phyloP scores from a whole-genome alignment of 1,140 invertebrate genomes.

The Diorhabda elongata region DNA sequence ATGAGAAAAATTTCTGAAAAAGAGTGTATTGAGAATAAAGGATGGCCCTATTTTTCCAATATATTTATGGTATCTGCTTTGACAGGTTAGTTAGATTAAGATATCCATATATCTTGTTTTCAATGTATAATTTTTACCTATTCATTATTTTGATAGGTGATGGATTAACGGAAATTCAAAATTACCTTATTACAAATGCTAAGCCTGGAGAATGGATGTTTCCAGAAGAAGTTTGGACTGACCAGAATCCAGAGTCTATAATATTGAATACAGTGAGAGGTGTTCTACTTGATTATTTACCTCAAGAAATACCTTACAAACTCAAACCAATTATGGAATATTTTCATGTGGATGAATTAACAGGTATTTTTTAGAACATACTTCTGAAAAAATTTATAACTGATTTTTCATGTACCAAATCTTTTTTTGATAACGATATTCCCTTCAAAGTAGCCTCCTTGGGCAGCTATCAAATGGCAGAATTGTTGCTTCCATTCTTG shows the following conservation, averaged over 20 bases:
- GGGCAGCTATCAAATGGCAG: no score
- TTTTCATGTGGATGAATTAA: slow-evolving; percentile 54
- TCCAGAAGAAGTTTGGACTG: slow-evolving; percentile 61
- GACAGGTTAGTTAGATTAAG: slow-evolving; percentile 47
- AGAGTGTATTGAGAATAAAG: slow-evolving; percentile 38
- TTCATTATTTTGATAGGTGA: slow-evolving; percentile 27
- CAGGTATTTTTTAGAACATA: background rate
- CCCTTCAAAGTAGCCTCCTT: no score
- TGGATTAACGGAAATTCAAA: slow-evolving; percentile 51
- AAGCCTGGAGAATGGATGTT: slow-evolving; percentile 64
- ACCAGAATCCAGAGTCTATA: slow-evolving; percentile 64
- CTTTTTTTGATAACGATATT: no score
- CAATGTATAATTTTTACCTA: no score
- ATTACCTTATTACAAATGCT: slow-evolving; percentile 66
- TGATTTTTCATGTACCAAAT: no score
- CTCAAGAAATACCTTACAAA: slow-evolving; percentile 78
- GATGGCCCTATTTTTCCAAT: slow-evolving; percentile 74
- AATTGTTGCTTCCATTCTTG: no score
- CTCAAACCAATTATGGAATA: slow-evolving; percentile 63
- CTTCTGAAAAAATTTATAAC: no score
- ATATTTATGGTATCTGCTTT: slow-evolving; percentile 88
- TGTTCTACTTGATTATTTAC: slow-evolving; percentile 72
- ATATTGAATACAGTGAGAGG: slow-evolving; percentile 70
- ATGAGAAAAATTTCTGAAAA: slow-evolving; percentile 19
- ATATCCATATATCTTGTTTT: no score